Conservation (phyloP, 2,113 vertebrate genomes). For the Tragulus kanchil region DNA sequence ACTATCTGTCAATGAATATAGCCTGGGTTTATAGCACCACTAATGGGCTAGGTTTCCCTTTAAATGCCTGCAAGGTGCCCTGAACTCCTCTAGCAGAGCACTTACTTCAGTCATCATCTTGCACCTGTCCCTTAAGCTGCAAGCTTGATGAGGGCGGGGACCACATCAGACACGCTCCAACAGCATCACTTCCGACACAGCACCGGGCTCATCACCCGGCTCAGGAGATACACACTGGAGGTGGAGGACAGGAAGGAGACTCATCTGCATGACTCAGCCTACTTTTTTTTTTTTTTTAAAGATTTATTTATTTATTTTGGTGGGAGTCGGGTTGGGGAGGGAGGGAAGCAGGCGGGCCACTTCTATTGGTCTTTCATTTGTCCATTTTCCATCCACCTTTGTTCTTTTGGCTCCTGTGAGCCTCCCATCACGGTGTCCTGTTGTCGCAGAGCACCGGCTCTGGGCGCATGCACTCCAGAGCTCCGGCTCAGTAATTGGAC, state of each 20-base stretch:
- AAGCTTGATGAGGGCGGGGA: not conserved
- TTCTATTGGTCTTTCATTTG: too few species aligned
- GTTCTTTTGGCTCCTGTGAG: too few species aligned
- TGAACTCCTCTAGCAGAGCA: not conserved
- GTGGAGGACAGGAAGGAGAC: fast-evolving
- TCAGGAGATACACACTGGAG: not conserved
- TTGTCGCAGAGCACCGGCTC: too few species aligned
- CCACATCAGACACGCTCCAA: fast-evolving
- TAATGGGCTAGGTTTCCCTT: not conserved
- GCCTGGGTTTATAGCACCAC: not conserved
- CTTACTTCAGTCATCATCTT: not conserved
- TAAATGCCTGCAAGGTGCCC: not conserved
- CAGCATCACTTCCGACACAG: fast-evolving
- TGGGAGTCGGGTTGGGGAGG: too few species aligned
- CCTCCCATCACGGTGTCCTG: too few species aligned
- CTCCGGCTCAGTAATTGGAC: too few species aligned
- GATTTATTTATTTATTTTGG: too few species aligned
- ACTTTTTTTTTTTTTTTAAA: not conserved
- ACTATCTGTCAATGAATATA: not conserved
- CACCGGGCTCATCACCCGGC: not conserved
- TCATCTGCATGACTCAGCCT: fast-evolving
- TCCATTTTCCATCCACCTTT: too few species aligned
- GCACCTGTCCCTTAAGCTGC: not conserved
- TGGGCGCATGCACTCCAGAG: too few species aligned
- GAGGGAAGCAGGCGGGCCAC: too few species aligned